Conservation (phyloP, 2,113 vertebrate genomes). For the Sceloporus undulatus region DNA sequence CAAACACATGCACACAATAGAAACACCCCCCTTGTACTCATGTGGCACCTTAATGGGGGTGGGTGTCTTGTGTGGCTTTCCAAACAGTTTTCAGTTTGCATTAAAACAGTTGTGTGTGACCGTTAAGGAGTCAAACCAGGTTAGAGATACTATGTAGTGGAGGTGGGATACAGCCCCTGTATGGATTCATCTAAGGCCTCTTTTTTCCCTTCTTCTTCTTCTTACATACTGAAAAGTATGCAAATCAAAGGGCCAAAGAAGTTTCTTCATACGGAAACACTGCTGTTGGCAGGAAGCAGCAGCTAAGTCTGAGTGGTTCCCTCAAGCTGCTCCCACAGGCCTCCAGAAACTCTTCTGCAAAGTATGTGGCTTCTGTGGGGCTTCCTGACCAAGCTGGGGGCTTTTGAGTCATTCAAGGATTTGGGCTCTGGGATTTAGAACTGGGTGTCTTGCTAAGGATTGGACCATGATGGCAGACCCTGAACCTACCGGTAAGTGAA, state of each 20-base stretch:
- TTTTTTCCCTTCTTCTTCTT: not conserved
- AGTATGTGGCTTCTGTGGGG: not conserved
- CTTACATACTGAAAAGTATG: constrained; percentile 24
- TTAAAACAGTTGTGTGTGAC: too few species aligned
- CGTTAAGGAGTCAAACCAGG: too few species aligned
- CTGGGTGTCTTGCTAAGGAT: constrained; percentile 2
- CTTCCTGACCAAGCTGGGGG: not conserved
- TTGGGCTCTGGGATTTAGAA: constrained; percentile 34
- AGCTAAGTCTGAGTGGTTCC: not conserved
- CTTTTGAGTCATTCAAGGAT: constrained; percentile 4
- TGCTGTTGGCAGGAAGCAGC: constrained; percentile 57
- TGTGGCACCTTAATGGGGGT: too few species aligned
- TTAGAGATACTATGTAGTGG: too few species aligned
- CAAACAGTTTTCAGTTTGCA: too few species aligned
- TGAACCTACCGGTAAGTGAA: constrained; percentile 21
- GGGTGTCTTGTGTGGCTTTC: too few species aligned
- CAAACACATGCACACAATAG: too few species aligned
- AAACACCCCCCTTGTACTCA: too few species aligned
- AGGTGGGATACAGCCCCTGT: too few species aligned
- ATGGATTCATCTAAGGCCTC: too few species aligned
- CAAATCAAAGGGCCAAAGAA: constrained; percentile 38
- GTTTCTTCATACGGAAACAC: not conserved
- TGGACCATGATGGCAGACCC: constrained; percentile 59
- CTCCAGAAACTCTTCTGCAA: not conserved
- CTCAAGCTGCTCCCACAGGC: too few species aligned